Base-by-base conservation (phyloP, 2,113 vertebrate genomes). In the Calidris pugnax region DNA sequence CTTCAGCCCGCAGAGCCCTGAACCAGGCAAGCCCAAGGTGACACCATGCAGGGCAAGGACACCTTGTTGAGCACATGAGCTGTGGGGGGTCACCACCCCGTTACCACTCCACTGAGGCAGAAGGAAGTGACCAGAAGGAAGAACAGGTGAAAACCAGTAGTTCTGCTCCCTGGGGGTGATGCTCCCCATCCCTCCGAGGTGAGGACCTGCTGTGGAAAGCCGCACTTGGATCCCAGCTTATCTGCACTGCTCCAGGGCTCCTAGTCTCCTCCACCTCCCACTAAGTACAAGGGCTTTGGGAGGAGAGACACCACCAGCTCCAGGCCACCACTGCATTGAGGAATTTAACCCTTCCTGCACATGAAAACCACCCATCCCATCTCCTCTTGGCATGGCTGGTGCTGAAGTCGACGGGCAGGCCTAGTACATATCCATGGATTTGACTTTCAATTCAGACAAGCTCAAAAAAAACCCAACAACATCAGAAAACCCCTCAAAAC, bases 291-390 rank as follows among this genome's bases (percentile, higher is more conserved):
- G 6, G 56, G 37, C 37, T 68, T 56, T 32, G 59, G 59, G 33
- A 77, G 59, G 16, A 53, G 10, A 37, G 35, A 37, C 22, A 4
- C 56, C 64, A 39, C 13, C 50, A 37, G 35, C 68, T 51, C 7
- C 2, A 14, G 8, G n/a, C 23, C 62, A 26, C 18, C 0, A 0
- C 48, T 2, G 16, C 18, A 2, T 2, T 9, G 14, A 37, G 78
- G 55, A 28, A 66, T 90, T 73, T n/a, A 82, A 74, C 43, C 48
- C 69, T 72, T 67, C 32, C 33, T 47, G 59, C 47, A 35, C 57
- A 4, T 5, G 1, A 5, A 7, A 57, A 43, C 21, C 27, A 13
- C 60, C 62, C 37, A 35, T 30, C 51, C 50, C 66, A 26, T 37
- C 47, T 28, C 24, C 53, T 21, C 30, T 27, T 30, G 82, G 32